phyloP scores from a whole-genome alignment of 23 tunicate genomes.

The Diplosoma virens region DNA sequence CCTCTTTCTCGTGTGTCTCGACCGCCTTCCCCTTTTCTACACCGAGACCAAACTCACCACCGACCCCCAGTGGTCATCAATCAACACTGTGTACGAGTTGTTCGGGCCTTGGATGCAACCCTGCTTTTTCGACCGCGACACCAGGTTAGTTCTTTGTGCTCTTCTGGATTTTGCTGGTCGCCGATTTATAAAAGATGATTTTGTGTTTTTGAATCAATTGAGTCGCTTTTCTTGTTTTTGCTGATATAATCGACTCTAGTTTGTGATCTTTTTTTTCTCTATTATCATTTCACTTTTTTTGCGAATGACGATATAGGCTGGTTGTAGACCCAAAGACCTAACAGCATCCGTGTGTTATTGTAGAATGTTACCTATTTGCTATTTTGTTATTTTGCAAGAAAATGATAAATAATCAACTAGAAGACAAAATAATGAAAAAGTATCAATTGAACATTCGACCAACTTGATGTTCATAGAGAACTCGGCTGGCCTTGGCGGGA shows the following conservation, averaged over 20 bases:
- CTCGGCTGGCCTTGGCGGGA: slow-evolving; percentile 51
- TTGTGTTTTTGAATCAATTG: not conserved
- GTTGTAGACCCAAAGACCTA: too few relatives aligned
- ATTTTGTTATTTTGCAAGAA: too few relatives aligned
- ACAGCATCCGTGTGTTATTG: too few relatives aligned
- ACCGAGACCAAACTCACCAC: slow-evolving; percentile 20
- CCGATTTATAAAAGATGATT: not conserved
- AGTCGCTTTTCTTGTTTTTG: not conserved
- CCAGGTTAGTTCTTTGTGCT: slow-evolving; percentile 2
- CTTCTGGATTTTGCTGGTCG: too few relatives aligned
- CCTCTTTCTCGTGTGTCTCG: not conserved
- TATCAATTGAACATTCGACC: too few relatives aligned
- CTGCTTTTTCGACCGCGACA: not conserved
- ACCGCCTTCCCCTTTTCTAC: slow-evolving; percentile 29
- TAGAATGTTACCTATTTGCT: too few relatives aligned
- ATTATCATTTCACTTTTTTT: too few relatives aligned
- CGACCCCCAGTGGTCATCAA: slow-evolving; percentile 30
- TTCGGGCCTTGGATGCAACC: slow-evolving; percentile 46
- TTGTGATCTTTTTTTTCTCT: too few relatives aligned
- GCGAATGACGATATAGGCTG: too few relatives aligned
- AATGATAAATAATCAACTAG: too few relatives aligned
- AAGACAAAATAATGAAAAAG: too few relatives aligned
- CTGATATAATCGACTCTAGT: too few relatives aligned
- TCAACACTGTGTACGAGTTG: slow-evolving; percentile 17
- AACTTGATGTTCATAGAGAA: slow-evolving; percentile 9